A percentile compares a stretch with the other conserved stretches of the same genome.
Conservation (phyloP, 2,797 vertebrate genomes). For the Cephalopachus bancanus region DNA sequence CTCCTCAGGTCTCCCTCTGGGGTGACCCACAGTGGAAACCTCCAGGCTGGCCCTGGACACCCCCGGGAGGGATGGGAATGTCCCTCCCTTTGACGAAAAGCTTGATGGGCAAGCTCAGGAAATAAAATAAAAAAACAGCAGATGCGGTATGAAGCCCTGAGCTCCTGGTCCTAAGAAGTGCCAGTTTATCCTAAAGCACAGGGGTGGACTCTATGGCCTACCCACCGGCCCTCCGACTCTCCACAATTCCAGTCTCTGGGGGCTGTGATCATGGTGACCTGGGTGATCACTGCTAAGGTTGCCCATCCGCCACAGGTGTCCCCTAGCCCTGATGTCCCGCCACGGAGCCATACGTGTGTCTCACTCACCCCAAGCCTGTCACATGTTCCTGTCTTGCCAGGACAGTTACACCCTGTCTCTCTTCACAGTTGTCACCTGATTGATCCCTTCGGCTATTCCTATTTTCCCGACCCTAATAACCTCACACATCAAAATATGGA, state of each 20-base stretch:
- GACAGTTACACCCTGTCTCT: not conserved
- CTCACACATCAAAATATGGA: not conserved
- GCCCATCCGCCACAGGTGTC: fast-evolving
- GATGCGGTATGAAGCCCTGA: fast-evolving
- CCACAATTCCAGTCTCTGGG: not conserved
- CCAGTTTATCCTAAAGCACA: not conserved
- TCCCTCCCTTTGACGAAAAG: not conserved
- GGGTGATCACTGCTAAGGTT: not conserved
- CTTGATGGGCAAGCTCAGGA: not conserved
- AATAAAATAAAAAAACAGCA: not conserved
- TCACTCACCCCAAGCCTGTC: not conserved
- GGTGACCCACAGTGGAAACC: not conserved
- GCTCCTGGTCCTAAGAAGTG: not conserved
- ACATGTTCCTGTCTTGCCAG: not conserved
- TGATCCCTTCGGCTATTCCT: not conserved
- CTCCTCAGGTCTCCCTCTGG: not conserved
- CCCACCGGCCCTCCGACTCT: too few species aligned
- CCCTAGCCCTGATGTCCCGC: not conserved
- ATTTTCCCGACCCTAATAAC: not conserved
- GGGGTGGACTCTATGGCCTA: not conserved
- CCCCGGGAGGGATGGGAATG: too few species aligned
- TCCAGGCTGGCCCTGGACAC: not conserved
- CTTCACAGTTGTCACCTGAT: not conserved
- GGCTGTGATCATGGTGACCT: not conserved
- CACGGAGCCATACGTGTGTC: fast-evolving